These are phyloP conservation scores for Bedellia somnulentella DNA, from an alignment of 2,888 invertebrate species.

Conservation along the genomic window DNA sequence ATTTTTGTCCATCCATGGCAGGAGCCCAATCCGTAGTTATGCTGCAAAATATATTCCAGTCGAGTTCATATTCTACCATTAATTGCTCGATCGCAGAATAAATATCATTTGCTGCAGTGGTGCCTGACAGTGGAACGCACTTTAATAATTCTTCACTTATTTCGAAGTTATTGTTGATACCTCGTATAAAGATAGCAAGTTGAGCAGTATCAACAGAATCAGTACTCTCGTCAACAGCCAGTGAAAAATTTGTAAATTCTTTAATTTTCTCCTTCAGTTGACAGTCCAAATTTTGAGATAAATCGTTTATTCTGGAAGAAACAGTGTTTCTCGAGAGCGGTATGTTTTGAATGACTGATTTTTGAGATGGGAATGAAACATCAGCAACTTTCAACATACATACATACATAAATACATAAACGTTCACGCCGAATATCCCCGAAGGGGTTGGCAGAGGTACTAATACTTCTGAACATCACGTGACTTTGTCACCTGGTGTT, in stretches of 20 bases:
- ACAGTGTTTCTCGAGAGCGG: no score
- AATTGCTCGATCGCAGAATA: no score
- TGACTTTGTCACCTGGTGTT: no score
- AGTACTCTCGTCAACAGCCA: neutral
- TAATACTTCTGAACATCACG: no score
- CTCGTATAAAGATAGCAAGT: slow-evolving; percentile 1
- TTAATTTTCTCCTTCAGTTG: neutral
- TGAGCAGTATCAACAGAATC: neutral
- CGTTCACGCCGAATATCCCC: no score
- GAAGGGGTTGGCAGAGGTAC: no score
- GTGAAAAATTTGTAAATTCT: neutral
- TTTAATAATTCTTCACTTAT: neutral
- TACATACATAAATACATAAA: no score
- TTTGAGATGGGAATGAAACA: no score
- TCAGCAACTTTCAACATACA: no score
- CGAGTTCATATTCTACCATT: neutral
- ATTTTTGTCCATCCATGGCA: neutral
- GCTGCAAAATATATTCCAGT: neutral
- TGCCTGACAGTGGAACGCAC: neutral
- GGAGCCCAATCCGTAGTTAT: neutral
- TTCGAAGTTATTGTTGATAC: neutral
- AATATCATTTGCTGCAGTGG: neutral
- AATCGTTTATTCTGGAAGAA: no score
- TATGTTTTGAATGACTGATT: no score
- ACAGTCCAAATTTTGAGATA: no score